A percentile compares a stretch with the other conserved stretches of the same genome.
Conservation (phyloP, 2,113 vertebrate species). For the Cairina moschata region DNA sequence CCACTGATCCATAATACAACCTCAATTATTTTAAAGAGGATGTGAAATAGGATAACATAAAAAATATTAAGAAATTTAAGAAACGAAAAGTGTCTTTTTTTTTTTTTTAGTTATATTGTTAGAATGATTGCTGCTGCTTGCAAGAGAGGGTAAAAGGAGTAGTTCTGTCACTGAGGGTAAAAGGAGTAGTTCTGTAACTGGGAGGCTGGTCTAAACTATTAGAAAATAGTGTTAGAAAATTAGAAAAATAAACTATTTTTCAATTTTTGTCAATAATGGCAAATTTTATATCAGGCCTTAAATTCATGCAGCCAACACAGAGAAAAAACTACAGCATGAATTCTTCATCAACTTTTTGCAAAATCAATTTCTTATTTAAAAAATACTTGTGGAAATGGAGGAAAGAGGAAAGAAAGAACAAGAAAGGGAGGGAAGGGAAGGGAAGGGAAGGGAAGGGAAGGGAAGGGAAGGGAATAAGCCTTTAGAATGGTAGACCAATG, state of each 20-base stretch:
- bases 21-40: neutral
- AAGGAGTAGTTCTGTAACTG: neutral
- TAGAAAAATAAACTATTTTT: neutral
- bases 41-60: neutral
- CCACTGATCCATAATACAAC: neutral
- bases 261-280: neutral
- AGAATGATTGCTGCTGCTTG: neutral
- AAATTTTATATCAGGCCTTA: neutral
- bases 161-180: neutral
- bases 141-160: neutral
- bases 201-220: neutral
- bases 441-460: fast-evolving
- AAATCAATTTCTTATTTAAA: neutral
- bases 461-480: neutral
- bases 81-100: neutral
- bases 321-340: neutral
- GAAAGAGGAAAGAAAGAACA: no score
- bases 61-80: neutral
- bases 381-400: neutral
- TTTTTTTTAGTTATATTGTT: neutral
- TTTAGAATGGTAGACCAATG: neutral
- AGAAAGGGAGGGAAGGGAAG: fast-evolving
- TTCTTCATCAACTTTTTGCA: neutral
- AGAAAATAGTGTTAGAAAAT: no score
- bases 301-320: neutral